Evolutionary conservation across 2,113 vertebrate genomes (phyloP).

Genomic region (Limnothrissa miodon): DNA sequence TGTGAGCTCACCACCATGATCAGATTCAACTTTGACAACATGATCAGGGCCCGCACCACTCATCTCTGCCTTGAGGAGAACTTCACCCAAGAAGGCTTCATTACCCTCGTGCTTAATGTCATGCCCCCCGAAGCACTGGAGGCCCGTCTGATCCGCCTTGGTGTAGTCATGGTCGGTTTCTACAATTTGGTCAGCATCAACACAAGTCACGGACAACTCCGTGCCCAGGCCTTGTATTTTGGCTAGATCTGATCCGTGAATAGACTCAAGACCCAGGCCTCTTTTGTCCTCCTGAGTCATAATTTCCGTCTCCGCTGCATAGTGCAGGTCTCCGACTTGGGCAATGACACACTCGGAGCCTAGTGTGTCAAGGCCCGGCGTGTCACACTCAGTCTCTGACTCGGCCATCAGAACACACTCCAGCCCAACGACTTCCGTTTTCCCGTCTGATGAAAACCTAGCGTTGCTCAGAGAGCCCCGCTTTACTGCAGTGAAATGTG

Average conservation of each 20-base stretch:
- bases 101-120: conserved; percentile 64
- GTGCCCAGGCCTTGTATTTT: conserved; percentile 69
- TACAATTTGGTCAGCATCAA: conserved; percentile 67
- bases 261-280: conserved; percentile 70
- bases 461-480: conserved; percentile 48
- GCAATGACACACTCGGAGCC: conserved; percentile 82
- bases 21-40: conserved; percentile 72
- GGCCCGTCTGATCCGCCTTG: conserved; percentile 70
- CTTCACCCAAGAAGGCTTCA: conserved; percentile 70
- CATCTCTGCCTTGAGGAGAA: conserved; percentile 69
- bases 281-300: conserved; percentile 75
- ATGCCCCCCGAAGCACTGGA: conserved; percentile 70
- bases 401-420: conserved; percentile 81
- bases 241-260: conserved; percentile 66
- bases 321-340: conserved; percentile 76
- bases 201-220: conserved; percentile 70
- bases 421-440: conserved; percentile 78
- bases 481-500: conserved; percentile 50
- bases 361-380: conserved; percentile 78
- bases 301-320: conserved; percentile 75
- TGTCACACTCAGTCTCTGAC: conserved; percentile 82
- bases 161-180: conserved; percentile 78
- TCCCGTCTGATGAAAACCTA: conserved; percentile 59
- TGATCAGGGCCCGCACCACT: conserved; percentile 59
- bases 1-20: conserved; percentile 72